Conservation (phyloP, 2,797 vertebrate species). For the Anguilla megastoma region DNA sequence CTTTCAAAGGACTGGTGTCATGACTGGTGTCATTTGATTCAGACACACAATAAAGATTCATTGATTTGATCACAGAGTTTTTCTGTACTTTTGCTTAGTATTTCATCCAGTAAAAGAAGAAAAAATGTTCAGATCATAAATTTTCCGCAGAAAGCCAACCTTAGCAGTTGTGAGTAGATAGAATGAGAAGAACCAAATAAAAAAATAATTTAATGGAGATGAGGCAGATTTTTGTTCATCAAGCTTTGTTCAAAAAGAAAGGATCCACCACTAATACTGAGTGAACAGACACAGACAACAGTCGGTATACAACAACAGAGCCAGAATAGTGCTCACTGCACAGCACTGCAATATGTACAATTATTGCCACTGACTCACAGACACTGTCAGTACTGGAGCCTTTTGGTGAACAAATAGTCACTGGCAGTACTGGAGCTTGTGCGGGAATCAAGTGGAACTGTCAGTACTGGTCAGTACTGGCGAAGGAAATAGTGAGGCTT, state of each 20-base stretch:
- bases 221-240: background rate
- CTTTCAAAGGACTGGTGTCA: no score
- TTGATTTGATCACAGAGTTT: no score
- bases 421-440: background rate
- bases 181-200: background rate
- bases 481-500: conserved; percentile 49
- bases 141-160: background rate
- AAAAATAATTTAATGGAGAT: no score
- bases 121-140: background rate
- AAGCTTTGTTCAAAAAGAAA: background rate
- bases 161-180: background rate
- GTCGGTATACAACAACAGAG: background rate
- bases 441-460: background rate
- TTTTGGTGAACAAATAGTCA: background rate
- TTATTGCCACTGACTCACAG: background rate
- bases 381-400: background rate
- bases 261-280: background rate
- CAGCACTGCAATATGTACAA: background rate
- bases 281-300: background rate
- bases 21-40: no score
- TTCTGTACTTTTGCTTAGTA: background rate
- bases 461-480: background rate
- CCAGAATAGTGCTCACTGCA: background rate
- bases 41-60: no score
- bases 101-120: background rate